Evolutionary conservation across 2,888 invertebrate species (phyloP).

Genomic region (Trichogramma dendrolimi): DNA sequence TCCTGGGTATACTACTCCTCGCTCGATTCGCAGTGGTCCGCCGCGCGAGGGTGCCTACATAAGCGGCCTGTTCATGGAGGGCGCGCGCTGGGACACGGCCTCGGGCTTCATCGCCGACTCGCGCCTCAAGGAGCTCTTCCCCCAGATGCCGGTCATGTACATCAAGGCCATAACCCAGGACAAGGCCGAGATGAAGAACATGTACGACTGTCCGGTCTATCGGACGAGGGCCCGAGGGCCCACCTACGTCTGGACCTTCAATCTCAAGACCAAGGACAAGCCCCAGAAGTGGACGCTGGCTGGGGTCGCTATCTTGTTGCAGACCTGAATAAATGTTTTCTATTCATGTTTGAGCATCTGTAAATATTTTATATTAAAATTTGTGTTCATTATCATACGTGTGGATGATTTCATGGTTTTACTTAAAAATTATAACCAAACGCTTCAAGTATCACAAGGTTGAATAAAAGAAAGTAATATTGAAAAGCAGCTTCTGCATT

Average conservation of each 20-base stretch:
- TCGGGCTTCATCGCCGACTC: slow-evolving; percentile 78
- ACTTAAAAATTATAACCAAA: too few species aligned
- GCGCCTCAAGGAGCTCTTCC: slow-evolving; percentile 82
- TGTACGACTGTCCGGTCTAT: slow-evolving; percentile 91
- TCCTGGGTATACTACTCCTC: background rate
- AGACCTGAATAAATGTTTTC: slow-evolving; percentile 73
- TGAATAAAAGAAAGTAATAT: too few species aligned
- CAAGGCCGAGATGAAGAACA: slow-evolving; percentile 80
- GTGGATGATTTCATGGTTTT: too few species aligned
- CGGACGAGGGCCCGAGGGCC: slow-evolving; percentile 84
- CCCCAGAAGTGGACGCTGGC: slow-evolving; percentile 89
- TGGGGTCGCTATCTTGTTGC: slow-evolving; percentile 85
- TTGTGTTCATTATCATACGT: too few species aligned
- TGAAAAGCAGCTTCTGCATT: too few species aligned
- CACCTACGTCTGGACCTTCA: slow-evolving; percentile 95
- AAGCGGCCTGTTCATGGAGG: slow-evolving; percentile 87
- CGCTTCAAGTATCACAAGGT: too few species aligned
- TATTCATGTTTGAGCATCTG: slow-evolving; percentile 52
- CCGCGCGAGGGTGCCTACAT: slow-evolving; percentile 91
- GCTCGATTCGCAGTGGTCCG: slow-evolving; percentile 57
- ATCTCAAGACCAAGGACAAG: slow-evolving; percentile 82
- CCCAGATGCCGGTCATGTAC: slow-evolving; percentile 84
- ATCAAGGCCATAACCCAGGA: slow-evolving; percentile 84
- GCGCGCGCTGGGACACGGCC: slow-evolving; percentile 85
- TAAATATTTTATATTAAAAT: too few species aligned